phyloP scores from a whole-genome alignment of 2,888 invertebrate genomes.

The Acleris literana region DNA sequence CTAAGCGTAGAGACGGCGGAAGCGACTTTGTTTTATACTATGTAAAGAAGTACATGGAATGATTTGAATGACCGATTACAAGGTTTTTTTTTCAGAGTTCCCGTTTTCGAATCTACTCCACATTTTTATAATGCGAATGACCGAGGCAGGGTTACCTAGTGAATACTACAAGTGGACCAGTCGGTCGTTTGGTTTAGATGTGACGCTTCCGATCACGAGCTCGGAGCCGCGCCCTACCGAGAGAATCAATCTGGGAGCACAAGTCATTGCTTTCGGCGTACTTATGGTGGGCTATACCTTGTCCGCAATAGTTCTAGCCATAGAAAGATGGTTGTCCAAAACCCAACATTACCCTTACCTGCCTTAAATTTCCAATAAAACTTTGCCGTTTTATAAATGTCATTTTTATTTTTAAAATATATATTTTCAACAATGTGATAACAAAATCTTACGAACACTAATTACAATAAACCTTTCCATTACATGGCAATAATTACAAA shows the following conservation, averaged over 20 bases:
- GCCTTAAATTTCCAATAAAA: not conserved
- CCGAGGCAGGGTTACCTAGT: conserved; percentile 56
- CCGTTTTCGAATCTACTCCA: conserved; percentile 51
- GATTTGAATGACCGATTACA: not conserved
- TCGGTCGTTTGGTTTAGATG: conserved; percentile 44
- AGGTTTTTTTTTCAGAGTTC: conserved; percentile 48
- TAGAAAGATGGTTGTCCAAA: conserved; percentile 46
- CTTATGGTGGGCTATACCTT: conserved; percentile 48
- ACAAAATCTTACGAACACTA: conserved; percentile 27
- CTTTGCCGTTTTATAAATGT: not conserved
- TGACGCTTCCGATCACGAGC: conserved; percentile 16
- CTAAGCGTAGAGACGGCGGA: too few relatives aligned
- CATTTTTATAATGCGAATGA: conserved; percentile 48
- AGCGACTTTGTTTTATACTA: too few relatives aligned
- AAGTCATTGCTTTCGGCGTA: conserved; percentile 48
- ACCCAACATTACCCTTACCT: not conserved
- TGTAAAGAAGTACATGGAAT: too few relatives aligned
- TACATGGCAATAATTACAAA: conserved; percentile 26
- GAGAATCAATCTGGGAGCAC: conserved; percentile 44
- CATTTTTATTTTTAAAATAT: conserved; percentile 35
- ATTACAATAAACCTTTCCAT: conserved; percentile 21
- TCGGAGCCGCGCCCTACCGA: conserved; percentile 46
- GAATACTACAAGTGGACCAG: conserved; percentile 59
- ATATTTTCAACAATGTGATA: conserved; percentile 30
- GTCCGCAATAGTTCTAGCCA: conserved; percentile 46